Evolutionary conservation across 2,888 invertebrate genomes (phyloP).

Genomic region (Copidosoma aretas): DNA sequence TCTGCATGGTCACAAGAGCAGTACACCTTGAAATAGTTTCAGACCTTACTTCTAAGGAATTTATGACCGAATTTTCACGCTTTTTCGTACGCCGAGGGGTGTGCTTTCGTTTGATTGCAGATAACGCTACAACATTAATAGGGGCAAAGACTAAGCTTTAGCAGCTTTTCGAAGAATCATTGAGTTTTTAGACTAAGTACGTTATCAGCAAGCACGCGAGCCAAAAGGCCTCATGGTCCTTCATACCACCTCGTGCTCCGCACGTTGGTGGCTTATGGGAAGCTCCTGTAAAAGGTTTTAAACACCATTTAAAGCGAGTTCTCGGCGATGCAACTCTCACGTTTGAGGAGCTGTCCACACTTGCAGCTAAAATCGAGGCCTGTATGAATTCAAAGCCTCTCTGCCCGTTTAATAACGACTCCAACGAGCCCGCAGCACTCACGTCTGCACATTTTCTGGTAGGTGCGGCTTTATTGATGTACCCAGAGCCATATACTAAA

Average conservation of each 20-base stretch:
- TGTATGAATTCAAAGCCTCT: slow-evolving; percentile 10
- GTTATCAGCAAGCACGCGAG: background rate
- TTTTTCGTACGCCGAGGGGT: slow-evolving; percentile 45
- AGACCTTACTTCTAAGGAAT: slow-evolving; percentile 41
- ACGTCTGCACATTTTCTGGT: slow-evolving; percentile 9
- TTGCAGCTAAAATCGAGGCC: slow-evolving; percentile 8
- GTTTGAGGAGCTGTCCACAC: slow-evolving; percentile 2
- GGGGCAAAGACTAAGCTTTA: slow-evolving; percentile 36
- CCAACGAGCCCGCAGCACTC: background rate
- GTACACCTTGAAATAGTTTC: slow-evolving; percentile 44
- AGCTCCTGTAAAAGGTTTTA: background rate
- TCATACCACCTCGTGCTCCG: slow-evolving; percentile 11
- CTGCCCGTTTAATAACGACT: background rate
- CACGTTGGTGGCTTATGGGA: slow-evolving; percentile 11
- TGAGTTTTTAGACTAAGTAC: background rate
- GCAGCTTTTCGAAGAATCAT: slow-evolving; percentile 3
- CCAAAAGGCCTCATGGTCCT: background rate
- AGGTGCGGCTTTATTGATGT: background rate
- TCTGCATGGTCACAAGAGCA: slow-evolving; percentile 44
- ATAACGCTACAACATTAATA: slow-evolving; percentile 50
- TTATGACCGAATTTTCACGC: slow-evolving; percentile 44
- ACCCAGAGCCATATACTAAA: background rate
- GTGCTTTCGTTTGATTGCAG: slow-evolving; percentile 40
- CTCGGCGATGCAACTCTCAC: background rate
- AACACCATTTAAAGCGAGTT: slow-evolving; percentile 6